phyloP scores from a whole-genome alignment of 2,113 vertebrate genomes.

The Phalacrocorax aristotelis region DNA sequence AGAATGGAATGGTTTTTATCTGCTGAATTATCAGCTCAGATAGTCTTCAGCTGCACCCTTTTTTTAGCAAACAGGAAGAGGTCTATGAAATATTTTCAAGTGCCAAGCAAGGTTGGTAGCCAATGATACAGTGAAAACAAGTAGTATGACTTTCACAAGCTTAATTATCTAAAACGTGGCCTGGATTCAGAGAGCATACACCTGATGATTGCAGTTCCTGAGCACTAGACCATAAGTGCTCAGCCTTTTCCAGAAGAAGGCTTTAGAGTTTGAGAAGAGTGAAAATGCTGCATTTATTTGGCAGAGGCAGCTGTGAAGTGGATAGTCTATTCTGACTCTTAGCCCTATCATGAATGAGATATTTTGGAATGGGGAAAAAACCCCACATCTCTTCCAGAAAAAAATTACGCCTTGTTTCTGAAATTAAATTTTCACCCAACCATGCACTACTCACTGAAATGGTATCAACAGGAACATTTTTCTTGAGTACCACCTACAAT shows the following conservation, averaged over 20 bases:
- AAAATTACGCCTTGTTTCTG: neutral
- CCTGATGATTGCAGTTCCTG: neutral
- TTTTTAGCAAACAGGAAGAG: slow-evolving; percentile 32
- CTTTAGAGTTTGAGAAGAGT: neutral
- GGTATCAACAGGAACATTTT: neutral
- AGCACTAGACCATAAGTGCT: neutral
- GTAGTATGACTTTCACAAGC: neutral
- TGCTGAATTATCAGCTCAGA: slow-evolving; percentile 23
- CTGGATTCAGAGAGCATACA: slow-evolving; percentile 13
- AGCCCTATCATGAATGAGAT: neutral
- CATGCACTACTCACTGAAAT: neutral
- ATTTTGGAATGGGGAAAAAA: neutral
- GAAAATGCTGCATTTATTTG: neutral
- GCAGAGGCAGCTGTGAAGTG: neutral
- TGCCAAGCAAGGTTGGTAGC: neutral
- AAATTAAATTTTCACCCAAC: neutral
- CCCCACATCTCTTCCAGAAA: neutral
- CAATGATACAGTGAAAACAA: neutral
- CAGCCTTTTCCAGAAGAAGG: neutral
- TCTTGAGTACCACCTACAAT: neutral
- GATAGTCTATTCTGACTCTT: neutral
- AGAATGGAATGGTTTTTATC: slow-evolving; percentile 36
- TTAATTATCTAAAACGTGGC: neutral
- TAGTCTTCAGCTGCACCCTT: slow-evolving; percentile 19
- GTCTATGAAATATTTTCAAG: slow-evolving; percentile 27